These are phyloP conservation scores for Trachelus stipa DNA, from an alignment of 2,888 invertebrate genomes.

Conservation along the genomic window DNA sequence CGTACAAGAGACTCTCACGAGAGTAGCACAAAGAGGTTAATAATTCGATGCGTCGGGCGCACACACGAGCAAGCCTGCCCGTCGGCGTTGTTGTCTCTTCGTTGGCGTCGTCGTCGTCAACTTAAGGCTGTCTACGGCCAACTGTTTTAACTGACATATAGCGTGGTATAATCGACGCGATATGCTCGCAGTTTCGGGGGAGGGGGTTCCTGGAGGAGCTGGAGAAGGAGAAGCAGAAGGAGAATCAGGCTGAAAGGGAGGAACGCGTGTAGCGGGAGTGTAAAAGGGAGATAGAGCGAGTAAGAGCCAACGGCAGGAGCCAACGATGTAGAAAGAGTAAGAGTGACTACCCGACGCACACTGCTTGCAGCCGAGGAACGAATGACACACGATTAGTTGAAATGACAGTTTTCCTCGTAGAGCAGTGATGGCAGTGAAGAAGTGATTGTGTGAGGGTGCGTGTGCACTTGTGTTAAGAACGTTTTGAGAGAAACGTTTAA, in stretches of 20 bases:
- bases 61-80: neutral
- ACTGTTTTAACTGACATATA: constrained; percentile 25
- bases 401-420: constrained; percentile 3
- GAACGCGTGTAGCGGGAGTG: constrained; percentile 12
- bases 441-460: neutral
- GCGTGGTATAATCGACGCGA: constrained; percentile 45
- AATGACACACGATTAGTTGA: constrained; percentile 26
- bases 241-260: constrained; percentile 18
- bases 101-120: constrained; percentile 9
- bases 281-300: constrained; percentile 21
- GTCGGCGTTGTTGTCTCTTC: constrained; percentile 1
- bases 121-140: constrained; percentile 25
- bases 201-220: constrained; percentile 18
- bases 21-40: neutral
- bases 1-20: neutral
- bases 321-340: constrained; percentile 14
- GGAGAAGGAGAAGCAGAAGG: constrained; percentile 21
- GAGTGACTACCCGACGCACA: neutral
- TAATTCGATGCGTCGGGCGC: constrained; percentile 1
- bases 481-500: neutral
- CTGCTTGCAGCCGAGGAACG: constrained; percentile 2
- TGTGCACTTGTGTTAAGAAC: neutral
- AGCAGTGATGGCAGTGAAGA: neutral
- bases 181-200: constrained; percentile 45
- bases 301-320: constrained; percentile 19